Conservation (phyloP, 1,140 invertebrate genomes). For the Atta texana region DNA sequence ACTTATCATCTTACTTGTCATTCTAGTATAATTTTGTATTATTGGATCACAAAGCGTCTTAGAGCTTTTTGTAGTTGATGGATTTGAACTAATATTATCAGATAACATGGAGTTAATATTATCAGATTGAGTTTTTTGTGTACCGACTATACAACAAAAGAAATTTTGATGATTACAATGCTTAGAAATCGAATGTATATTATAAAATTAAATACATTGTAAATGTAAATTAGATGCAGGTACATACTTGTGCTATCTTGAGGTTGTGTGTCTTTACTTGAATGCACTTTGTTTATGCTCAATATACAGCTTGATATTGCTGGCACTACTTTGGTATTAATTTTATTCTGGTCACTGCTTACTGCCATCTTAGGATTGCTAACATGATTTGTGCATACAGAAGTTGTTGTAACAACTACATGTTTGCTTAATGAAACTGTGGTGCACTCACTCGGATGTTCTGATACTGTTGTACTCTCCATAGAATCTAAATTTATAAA, state of each 20-base stretch:
- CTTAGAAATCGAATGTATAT: not conserved
- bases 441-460: slow-evolving; percentile 53
- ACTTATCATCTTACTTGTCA: slow-evolving; percentile 63
- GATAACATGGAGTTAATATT: slow-evolving; percentile 58
- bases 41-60: slow-evolving; percentile 17
- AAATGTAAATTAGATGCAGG: not conserved
- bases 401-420: slow-evolving; percentile 70
- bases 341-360: slow-evolving; percentile 52
- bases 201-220: not conserved
- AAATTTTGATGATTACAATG: not conserved
- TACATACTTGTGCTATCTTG: slow-evolving; percentile 75
- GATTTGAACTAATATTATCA: slow-evolving; percentile 62
- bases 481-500: slow-evolving; percentile 44
- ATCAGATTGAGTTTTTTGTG: slow-evolving; percentile 66
- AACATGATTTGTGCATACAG: slow-evolving; percentile 57
- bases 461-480: slow-evolving; percentile 37
- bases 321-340: slow-evolving; percentile 68
- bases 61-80: slow-evolving; percentile 40
- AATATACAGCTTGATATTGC: slow-evolving; percentile 30
- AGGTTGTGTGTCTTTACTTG: slow-evolving; percentile 69
- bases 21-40: slow-evolving; percentile 59
- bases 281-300: slow-evolving; percentile 62
- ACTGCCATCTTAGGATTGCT: slow-evolving; percentile 69
- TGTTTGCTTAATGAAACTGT: slow-evolving; percentile 64
- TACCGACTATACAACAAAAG: slow-evolving; percentile 63